Conservation (phyloP, 2,888 invertebrate genomes). For the Mactromeris polynyma region DNA sequence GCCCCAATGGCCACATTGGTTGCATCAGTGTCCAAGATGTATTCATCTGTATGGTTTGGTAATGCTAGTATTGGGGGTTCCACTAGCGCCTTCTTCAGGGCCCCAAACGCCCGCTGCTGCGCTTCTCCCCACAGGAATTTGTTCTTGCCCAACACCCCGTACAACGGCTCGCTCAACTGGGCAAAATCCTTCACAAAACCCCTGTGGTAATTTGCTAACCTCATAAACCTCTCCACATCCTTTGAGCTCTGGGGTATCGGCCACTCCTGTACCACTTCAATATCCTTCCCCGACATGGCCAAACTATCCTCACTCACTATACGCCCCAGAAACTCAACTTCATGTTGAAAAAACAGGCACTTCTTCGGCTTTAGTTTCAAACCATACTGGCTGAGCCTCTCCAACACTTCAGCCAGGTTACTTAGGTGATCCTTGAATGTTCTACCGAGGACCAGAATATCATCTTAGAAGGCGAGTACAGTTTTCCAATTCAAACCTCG, state of each 20-base stretch:
- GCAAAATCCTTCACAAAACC: constrained; percentile 59
- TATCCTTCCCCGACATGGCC: neutral
- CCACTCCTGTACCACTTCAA: neutral
- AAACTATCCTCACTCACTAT: neutral
- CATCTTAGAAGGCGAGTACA: constrained; percentile 65
- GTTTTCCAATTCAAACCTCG: constrained; percentile 58
- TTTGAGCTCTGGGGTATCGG: constrained; percentile 25
- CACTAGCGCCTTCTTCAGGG: constrained; percentile 17
- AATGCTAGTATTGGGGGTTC: constrained; percentile 46
- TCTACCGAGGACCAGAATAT: constrained; percentile 58
- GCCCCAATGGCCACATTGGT: constrained; percentile 49
- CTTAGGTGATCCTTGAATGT: constrained; percentile 51
- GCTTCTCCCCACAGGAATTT: constrained; percentile 45
- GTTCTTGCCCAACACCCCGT: constrained; percentile 43
- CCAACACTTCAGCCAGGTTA: constrained; percentile 51
- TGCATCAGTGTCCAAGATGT: constrained; percentile 55
- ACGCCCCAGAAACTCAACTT: neutral
- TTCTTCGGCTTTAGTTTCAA: neutral
- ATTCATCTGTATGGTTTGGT: constrained; percentile 33
- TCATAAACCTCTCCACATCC: constrained; percentile 58
- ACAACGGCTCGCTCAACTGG: constrained; percentile 47
- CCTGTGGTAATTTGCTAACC: constrained; percentile 61
- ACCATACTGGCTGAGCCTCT: neutral
- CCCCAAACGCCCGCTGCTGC: constrained; percentile 37
- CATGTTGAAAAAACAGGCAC: neutral